A percentile compares a stretch with the other conserved stretches of the same genome.
phyloP scores from a whole-genome alignment of 2,888 invertebrate species.

The Nipponacmea schrenckii region DNA sequence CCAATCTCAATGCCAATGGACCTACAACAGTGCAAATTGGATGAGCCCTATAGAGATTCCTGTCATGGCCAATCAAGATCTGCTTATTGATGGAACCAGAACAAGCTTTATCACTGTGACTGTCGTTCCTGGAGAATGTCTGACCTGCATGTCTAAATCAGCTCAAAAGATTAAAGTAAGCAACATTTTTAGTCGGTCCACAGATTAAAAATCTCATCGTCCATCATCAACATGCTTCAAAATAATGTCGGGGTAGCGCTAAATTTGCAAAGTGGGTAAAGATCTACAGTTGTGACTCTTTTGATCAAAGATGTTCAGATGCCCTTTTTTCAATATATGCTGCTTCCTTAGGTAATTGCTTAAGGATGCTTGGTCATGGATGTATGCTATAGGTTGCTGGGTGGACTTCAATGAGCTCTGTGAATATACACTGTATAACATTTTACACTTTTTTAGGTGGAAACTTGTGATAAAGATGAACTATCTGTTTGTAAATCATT shows the following conservation, averaged over 20 bases:
- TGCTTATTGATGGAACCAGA: slow-evolving; percentile 26
- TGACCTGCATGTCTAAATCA: slow-evolving; percentile 15
- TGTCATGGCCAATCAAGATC: slow-evolving; percentile 37
- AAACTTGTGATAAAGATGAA: neutral
- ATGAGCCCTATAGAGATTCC: slow-evolving; percentile 20
- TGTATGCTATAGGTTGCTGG: too few species aligned
- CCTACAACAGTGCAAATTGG: slow-evolving; percentile 32
- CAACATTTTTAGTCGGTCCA: too few species aligned
- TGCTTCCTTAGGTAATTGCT: too few species aligned
- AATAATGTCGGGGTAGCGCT: neutral
- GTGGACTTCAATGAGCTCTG: too few species aligned
- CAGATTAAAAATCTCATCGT: too few species aligned
- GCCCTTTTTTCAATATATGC: too few species aligned
- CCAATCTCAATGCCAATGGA: slow-evolving; percentile 26
- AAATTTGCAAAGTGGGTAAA: neutral
- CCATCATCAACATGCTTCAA: neutral
- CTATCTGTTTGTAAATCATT: neutral
- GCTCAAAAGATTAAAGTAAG: slow-evolving; percentile 25
- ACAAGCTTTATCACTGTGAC: slow-evolving; percentile 24
- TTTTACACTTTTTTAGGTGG: neutral
- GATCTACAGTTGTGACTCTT: too few species aligned
- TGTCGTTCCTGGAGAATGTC: slow-evolving; percentile 18
- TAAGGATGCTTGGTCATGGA: too few species aligned
- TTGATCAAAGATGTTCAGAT: too few species aligned
- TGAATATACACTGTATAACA: too few species aligned